Conservation (phyloP, 2,113 vertebrate genomes). For the Paramisgurnus dabryanus region DNA sequence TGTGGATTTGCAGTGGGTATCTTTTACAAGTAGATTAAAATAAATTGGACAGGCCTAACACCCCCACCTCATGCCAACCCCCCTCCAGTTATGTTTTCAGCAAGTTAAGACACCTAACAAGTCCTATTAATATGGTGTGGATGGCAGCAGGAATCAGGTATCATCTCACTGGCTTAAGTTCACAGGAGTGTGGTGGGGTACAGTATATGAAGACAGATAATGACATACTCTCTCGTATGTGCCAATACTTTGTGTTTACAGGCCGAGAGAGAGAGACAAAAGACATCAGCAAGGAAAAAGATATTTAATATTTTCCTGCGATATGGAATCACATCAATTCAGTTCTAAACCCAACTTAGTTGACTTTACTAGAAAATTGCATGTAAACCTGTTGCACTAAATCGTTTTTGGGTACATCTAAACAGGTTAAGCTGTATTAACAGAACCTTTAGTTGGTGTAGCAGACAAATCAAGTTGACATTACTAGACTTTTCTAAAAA, state of each 20-base stretch:
- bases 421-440: too few relatives aligned
- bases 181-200: constrained; percentile 32
- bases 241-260: constrained; percentile 23
- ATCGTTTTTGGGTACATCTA: too few relatives aligned
- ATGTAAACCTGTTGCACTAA: too few relatives aligned
- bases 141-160: constrained; percentile 53
- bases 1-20: constrained; percentile 21
- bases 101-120: constrained; percentile 48
- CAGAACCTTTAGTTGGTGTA: too few relatives aligned
- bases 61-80: constrained; percentile 13
- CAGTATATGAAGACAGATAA: constrained; percentile 21
- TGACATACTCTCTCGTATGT: constrained; percentile 38
- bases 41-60: constrained; percentile 40
- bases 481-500: too few relatives aligned
- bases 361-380: too few relatives aligned
- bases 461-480: too few relatives aligned
- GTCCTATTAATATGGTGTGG: constrained; percentile 62
- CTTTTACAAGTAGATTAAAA: constrained; percentile 56
- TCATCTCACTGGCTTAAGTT: constrained; percentile 49
- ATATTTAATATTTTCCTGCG: constrained; percentile 8
- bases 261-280: constrained; percentile 1
- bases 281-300: constrained; percentile 2
- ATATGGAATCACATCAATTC: background rate
- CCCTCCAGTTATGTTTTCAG: constrained; percentile 50
- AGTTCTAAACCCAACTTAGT: too few relatives aligned